Conservation (phyloP, 2,797 vertebrate genomes). For the Hozukius guyotensis region DNA sequence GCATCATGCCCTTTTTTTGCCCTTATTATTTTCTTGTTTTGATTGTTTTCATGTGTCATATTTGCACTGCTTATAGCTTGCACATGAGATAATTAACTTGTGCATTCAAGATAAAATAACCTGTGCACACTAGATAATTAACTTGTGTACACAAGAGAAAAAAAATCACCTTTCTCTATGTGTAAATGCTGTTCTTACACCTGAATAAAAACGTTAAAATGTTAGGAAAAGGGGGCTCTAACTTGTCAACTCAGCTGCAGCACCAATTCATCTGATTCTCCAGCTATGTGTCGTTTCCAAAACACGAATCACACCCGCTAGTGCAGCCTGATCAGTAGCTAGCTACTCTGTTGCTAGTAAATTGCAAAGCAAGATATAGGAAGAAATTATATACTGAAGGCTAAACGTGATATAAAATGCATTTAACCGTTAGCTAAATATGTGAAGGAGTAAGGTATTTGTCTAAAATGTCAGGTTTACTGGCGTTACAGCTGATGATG, state of each 20-base stretch:
- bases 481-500: background rate
- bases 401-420: background rate
- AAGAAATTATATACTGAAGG: background rate
- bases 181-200: background rate
- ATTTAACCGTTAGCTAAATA: background rate
- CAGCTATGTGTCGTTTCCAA: background rate
- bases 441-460: background rate
- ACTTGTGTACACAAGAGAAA: no score
- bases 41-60: background rate
- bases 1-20: no score
- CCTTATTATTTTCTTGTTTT: no score
- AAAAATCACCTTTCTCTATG: no score
- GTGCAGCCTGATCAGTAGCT: constrained; percentile 1
- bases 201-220: background rate
- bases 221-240: background rate
- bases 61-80: background rate
- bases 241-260: background rate
- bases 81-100: background rate
- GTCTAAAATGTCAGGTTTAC: background rate
- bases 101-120: no score
- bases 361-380: background rate
- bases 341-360: background rate
- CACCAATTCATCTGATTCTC: background rate
- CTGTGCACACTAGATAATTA: no score
- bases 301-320: background rate